Evolutionary conservation across 2,113 vertebrate genomes (phyloP), one percentile per base, ranked within the genome.

Genomic region (Dolichallabes microphthalmus): DNA sequence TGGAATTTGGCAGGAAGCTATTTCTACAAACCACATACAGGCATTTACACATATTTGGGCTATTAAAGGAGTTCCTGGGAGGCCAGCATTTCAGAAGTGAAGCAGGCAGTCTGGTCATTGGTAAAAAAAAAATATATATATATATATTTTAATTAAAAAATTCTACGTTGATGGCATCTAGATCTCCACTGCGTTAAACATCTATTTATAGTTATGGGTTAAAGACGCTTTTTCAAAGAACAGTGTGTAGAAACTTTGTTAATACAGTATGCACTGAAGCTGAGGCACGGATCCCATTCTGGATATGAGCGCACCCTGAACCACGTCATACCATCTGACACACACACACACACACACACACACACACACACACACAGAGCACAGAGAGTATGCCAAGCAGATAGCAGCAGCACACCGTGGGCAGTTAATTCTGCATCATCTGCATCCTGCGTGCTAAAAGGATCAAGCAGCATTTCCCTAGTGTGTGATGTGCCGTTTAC

Each of bases 281-380:
- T 14, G 45, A 7, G 22, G n/a, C 12, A n/a, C 73, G 52, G 39
- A 25, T 73, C 12, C 17, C 22, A 66, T 35, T n/a, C 27, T 45
- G 68, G 35, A 74, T n/a, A 60, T 27, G 32, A 63, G 32, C 71
- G 60, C 45, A 84, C 50, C 45, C 52, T 10, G n/a, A 57, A 60
- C 32, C 7, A 25, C 58, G 17, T 4, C 61, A 78, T 25, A 35
- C 52, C 83, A 85, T 85, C 74, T 85, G 63, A 30, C 27, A 71
- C 30, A 15, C 64, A n/a, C n/a, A n/a, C 55, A 57, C 55, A 57
- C 55, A 61, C 60, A 61, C 22, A 61, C 20, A n/a, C 58, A 61
- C 66, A 55, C 17, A 30, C 58, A 35, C 58, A 61, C 58, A 22
- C 45, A 45, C 45, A 39, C 45, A 45, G 8, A 45, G 45, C 45